Evolutionary conservation across 2,113 vertebrate genomes (phyloP).

Genomic region (Agapornis roseicollis): DNA sequence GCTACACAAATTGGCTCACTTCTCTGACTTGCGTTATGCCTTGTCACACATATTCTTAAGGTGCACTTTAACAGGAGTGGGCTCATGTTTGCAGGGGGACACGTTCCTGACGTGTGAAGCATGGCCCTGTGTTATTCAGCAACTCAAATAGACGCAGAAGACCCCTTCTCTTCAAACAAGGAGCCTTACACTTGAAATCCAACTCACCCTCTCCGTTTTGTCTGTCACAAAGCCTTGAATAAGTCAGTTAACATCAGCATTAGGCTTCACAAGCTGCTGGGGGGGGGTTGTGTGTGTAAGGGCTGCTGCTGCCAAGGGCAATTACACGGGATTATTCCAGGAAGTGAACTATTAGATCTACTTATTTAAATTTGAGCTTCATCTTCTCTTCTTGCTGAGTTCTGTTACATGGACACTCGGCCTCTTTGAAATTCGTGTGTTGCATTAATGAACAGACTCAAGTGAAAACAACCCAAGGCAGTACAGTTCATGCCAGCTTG

Average conservation of each 20-base stretch:
- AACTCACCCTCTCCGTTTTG: background rate
- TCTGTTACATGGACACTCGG: background rate
- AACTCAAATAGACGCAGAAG: background rate
- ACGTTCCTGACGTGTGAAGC: accelerated
- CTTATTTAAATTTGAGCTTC: background rate
- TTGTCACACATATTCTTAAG: accelerated
- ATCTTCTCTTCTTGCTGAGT: accelerated
- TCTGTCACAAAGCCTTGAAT: background rate
- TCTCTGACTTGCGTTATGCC: accelerated
- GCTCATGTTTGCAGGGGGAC: accelerated
- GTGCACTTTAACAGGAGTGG: background rate
- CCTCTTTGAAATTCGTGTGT: background rate
- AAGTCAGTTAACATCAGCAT: background rate
- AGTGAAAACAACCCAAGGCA: background rate
- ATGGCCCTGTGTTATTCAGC: accelerated
- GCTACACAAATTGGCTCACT: background rate
- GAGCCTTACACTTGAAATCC: background rate
- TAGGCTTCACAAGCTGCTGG: background rate
- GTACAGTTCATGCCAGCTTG: accelerated
- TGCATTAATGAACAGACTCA: background rate
- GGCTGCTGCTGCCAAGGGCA: background rate
- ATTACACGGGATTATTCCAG: background rate
- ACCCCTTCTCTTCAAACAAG: background rate
- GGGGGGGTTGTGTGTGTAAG: background rate
- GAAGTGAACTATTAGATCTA: background rate